These are phyloP conservation scores for Galerucella calmariensis DNA, from an alignment of 2,888 invertebrate genomes.

Conservation along the genomic window DNA sequence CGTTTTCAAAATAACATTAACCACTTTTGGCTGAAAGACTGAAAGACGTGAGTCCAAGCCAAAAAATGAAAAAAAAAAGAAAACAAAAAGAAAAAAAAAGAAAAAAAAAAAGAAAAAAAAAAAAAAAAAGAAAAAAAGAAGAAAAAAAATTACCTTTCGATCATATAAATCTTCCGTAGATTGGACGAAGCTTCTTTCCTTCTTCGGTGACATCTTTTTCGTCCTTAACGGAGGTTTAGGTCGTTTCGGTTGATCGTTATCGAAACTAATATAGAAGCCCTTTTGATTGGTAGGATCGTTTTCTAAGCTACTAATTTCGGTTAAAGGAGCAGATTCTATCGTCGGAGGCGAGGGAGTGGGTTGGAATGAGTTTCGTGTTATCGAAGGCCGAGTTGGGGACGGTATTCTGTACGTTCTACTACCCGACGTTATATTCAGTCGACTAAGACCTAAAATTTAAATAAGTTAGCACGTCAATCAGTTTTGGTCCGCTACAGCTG, in stretches of 20 bases:
- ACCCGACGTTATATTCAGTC: constrained; percentile 87
- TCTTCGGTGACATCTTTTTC: constrained; percentile 81
- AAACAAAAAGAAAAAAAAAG: too few species aligned
- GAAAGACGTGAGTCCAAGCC: too few species aligned
- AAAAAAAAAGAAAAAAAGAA: too few species aligned
- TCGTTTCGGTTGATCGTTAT: constrained; percentile 86
- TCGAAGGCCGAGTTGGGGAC: constrained; percentile 83
- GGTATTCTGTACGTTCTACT: constrained; percentile 90
- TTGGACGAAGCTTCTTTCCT: constrained; percentile 68
- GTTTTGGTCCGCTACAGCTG: neutral
- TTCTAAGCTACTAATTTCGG: constrained; percentile 66
- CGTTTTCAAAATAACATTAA: neutral
- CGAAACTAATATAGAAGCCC: constrained; percentile 94
- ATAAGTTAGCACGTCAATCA: neutral
- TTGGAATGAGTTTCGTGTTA: constrained; percentile 79
- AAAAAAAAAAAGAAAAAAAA: too few species aligned
- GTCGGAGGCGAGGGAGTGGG: constrained; percentile 50
- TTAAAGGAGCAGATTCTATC: constrained; percentile 54
- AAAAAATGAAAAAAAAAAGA: too few species aligned
- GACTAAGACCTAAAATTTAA: constrained; percentile 71
- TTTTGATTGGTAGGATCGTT: constrained; percentile 73
- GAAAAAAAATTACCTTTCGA: constrained; percentile 30
- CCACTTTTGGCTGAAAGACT: too few species aligned
- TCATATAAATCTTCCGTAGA: constrained; percentile 50
- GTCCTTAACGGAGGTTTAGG: constrained; percentile 88